Conservation (phyloP, 2,113 vertebrate species). For the Chloroceryle aenea region DNA sequence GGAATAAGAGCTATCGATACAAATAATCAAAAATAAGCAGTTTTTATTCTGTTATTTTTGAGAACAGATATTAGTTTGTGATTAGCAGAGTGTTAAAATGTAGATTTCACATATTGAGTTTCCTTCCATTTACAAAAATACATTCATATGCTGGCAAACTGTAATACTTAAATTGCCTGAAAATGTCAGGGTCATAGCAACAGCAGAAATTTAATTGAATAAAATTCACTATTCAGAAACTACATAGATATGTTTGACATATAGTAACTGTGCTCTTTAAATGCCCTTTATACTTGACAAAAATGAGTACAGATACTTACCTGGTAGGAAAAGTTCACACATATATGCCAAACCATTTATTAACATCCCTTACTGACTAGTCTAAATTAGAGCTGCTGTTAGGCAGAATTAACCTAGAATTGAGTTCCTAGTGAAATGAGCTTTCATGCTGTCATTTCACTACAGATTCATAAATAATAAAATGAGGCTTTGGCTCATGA, state of each 20-base stretch:
- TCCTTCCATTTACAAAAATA: neutral
- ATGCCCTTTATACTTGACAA: slow-evolving; percentile 49
- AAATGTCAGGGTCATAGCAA: slow-evolving; percentile 55
- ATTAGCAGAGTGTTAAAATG: neutral
- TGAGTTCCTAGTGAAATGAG: neutral
- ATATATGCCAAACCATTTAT: slow-evolving; percentile 25
- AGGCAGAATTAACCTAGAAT: slow-evolving; percentile 6
- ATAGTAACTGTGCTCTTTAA: slow-evolving; percentile 49
- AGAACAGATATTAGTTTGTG: neutral
- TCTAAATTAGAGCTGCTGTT: neutral
- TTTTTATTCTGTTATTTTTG: neutral
- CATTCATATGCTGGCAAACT: neutral
- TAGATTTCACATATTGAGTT: neutral
- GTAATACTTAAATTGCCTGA: neutral
- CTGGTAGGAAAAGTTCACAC: slow-evolving; percentile 47
- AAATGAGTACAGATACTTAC: slow-evolving; percentile 47
- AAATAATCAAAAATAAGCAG: neutral
- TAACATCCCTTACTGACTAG: slow-evolving; percentile 6
- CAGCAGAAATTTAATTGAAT: slow-evolving; percentile 25
- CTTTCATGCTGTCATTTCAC: neutral
- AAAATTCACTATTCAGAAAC: slow-evolving; percentile 33
- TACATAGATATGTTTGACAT: slow-evolving; percentile 47
- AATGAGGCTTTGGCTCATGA: neutral
- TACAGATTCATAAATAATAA: neutral
- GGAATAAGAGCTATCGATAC: neutral